Evolutionary conservation across 2,888 invertebrate species (phyloP), one percentile per base, ranked within the genome.

Genomic region (Caenorhabditis virilis): DNA sequence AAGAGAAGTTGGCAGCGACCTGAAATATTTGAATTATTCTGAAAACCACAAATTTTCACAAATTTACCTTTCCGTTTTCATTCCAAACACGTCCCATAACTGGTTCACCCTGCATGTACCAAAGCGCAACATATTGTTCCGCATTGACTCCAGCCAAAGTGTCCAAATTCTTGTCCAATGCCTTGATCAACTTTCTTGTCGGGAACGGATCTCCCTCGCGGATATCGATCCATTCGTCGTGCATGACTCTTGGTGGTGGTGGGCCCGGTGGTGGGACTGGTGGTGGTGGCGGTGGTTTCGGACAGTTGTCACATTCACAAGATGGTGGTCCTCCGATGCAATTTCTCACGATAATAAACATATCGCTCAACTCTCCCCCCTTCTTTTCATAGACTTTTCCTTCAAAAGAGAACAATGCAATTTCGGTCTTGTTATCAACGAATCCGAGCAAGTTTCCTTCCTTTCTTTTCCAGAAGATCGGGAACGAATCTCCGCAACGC

Each of bases 51-150:
- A 4, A n/a, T 16, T n/a, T 11, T 11, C 7, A 15, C 9, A 18
- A 4, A 15, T 26, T 46, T 13, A 69, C 70, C 63, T 77, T 78
- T 53, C 79, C 79, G 11, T 57, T 56, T 54, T 79, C 77, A 64
- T 78, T 78, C 78, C 78, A 79, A 48, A 78, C 67, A 26, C 79
- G 74, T 18, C 78, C 79, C 79, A 79, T 79, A 50, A 79, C 78
- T 11, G 79, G 79, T 53, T 78, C 74, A 50, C 79, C 68, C 60
- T 66, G 60, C 64, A 61, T 63, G 64, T 80, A 80, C 79, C 79
- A 80, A 33, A 80, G 72, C 7, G 79, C 79, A 11, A 80, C 77
- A 58, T 73, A 80, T 55, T 80, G 79, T 33, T 79, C 79, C 36
- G 78, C 63, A 35, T 65, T 69, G 55, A 78, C 69, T 20, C 76